These are phyloP conservation scores for Myotis pilosus DNA, from an alignment of 2,797 vertebrate species.

Conservation along the genomic window DNA sequence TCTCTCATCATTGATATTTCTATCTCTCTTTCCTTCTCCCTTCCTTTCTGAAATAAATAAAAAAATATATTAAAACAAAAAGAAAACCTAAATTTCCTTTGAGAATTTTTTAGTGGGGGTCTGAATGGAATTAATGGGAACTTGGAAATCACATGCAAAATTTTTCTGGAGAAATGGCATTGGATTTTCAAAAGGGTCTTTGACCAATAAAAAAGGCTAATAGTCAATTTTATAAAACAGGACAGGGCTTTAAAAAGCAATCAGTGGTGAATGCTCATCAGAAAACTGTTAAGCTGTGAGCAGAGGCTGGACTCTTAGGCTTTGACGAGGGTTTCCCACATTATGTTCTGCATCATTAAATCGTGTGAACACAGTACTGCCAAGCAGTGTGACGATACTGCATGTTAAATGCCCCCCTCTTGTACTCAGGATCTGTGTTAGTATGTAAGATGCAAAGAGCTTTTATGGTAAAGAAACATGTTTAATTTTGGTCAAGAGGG, in stretches of 20 bases:
- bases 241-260: not conserved
- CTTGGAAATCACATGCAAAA: not conserved
- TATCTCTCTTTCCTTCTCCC: no score
- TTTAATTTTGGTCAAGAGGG: not conserved
- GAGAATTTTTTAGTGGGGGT: not conserved
- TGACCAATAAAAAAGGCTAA: not conserved
- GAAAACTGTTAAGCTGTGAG: not conserved
- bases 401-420: not conserved
- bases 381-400: no score
- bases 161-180: not conserved
- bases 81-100: not conserved
- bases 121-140: not conserved
- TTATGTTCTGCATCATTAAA: not conserved
- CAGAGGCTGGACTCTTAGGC: not conserved
- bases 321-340: not conserved
- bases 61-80: no score
- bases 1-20: no score
- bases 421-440: rapidly evolving
- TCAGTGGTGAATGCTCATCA: not conserved
- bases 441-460: not conserved
- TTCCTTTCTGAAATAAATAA: no score
- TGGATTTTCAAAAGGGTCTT: not conserved
- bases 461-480: not conserved
- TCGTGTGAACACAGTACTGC: not conserved
- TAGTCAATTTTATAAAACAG: not conserved